Base-by-base conservation (phyloP, 1,140 invertebrate genomes). In the Caerostris darwini region DNA sequence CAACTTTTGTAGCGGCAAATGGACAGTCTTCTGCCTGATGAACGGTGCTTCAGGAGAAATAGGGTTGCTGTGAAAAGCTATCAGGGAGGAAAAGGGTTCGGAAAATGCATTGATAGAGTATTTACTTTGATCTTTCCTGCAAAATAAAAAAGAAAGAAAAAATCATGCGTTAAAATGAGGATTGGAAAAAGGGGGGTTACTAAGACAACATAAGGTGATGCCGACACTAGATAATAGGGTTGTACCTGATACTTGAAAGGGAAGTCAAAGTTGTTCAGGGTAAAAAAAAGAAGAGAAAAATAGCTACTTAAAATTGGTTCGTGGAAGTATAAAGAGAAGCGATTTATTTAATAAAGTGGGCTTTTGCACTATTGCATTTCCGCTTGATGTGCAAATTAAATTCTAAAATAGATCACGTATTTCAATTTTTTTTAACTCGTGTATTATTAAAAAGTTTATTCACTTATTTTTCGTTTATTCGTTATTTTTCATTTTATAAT, bases 11-110 rank as follows among this genome's bases (percentile, higher is more conserved):
- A 8, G 50, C 89, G 34, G 67, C 67, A 90, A 90, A 90, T 90
- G 89, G 69, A 50, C 89, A 90, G 64, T n/a, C 53, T n/a, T 34
- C 34, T 71, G 7, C 34, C 54, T 61, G 87, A 89, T 54, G 87
- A 56, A 89, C n/a, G 19, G 54, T 67, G 8, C 61, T 6, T 64
- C n/a, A 10, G 8, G 61, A n/a, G 19, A 12, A 86, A 83, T 7
- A 17, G 19, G 82, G 56, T 12, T n/a, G 14, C 17, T 56, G 53
- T 3, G 34, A 5, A 77, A 77, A 77, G 71, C 71, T 77, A n/a
- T n/a, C n/a, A 56, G 82, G 82, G 14, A 83, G n/a, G 17, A 83
- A 56, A 57, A 57, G 82, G 56, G 82, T 58, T 83, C 53, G 82
- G 54, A 12, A 56, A 58, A n/a, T 17, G 14, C 54, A 83, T 57